Conservation (phyloP, 2,113 vertebrate genomes). For the Argyrosomus japonicus region DNA sequence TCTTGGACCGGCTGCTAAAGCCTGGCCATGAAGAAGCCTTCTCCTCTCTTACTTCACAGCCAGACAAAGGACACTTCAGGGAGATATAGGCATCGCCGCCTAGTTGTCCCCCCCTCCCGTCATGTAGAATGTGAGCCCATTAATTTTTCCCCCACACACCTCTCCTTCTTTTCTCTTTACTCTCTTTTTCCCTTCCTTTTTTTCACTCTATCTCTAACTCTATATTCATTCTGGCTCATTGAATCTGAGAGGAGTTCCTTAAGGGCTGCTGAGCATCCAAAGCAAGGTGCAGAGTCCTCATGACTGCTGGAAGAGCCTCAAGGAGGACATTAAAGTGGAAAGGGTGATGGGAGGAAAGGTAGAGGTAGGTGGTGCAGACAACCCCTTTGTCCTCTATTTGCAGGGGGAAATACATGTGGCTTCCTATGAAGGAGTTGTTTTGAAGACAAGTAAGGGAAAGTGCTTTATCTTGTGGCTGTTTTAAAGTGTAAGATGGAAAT, state of each 20-base stretch:
- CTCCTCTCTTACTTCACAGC: slow-evolving; percentile 87
- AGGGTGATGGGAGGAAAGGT: slow-evolving; percentile 41
- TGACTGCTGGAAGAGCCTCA: slow-evolving; percentile 26
- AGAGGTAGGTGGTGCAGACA: slow-evolving; percentile 26
- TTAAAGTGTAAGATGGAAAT: not conserved
- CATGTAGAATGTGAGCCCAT: slow-evolving; percentile 86
- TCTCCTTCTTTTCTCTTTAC: slow-evolving; percentile 81
- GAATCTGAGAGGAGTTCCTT: slow-evolving; percentile 86
- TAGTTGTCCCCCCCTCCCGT: slow-evolving; percentile 79
- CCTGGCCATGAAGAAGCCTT: slow-evolving; percentile 88
- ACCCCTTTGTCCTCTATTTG: slow-evolving; percentile 47
- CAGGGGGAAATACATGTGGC: slow-evolving; percentile 26
- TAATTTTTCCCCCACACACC: slow-evolving; percentile 85
- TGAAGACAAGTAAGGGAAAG: slow-evolving; percentile 11
- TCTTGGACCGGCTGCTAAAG: slow-evolving; percentile 87
- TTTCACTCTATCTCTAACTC: slow-evolving; percentile 78
- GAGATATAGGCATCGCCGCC: slow-evolving; percentile 88
- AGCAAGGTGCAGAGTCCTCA: slow-evolving; percentile 55
- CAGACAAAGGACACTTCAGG: slow-evolving; percentile 94
- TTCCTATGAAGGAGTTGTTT: slow-evolving; percentile 36
- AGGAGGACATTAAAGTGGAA: slow-evolving; percentile 36
- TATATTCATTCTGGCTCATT: slow-evolving; percentile 88
- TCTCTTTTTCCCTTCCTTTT: slow-evolving; percentile 61
- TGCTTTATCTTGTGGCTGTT: slow-evolving; percentile 14
- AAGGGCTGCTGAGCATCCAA: slow-evolving; percentile 81